A percentile compares a stretch with the other conserved stretches of the same genome.
These are phyloP conservation scores for Lanistes nyassanus DNA, from an alignment of 1,140 invertebrate species.

Conservation along the genomic window DNA sequence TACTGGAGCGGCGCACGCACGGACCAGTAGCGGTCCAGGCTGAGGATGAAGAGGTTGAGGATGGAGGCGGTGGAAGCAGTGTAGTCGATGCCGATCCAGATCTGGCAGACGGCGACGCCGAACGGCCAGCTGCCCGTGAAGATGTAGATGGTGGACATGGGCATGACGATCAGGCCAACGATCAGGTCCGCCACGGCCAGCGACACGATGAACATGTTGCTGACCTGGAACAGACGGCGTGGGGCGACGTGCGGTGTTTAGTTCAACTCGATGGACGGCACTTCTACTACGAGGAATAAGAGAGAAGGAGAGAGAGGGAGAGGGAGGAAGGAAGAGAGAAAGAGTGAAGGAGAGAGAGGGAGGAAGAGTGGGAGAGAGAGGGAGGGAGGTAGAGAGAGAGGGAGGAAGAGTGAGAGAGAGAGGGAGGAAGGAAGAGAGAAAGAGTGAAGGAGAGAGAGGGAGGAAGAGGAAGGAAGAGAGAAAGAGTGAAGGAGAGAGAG, in stretches of 20 bases:
- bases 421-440: background rate
- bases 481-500: conserved; percentile 17
- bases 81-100: conserved; percentile 71
- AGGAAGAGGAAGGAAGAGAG: conserved; percentile 4
- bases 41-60: conserved; percentile 72
- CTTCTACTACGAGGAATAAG: no score
- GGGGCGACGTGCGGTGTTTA: no score
- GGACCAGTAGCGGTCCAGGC: conserved; percentile 68
- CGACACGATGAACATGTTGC: conserved; percentile 76
- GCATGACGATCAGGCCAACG: conserved; percentile 75
- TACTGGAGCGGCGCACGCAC: conserved; percentile 74
- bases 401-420: conserved; percentile 4
- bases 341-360: conserved; percentile 10
- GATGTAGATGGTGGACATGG: conserved; percentile 73
- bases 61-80: conserved; percentile 76
- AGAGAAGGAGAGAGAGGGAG: conserved; percentile 24
- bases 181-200: conserved; percentile 75
- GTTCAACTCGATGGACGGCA: no score
- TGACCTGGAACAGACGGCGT: conserved; percentile 70
- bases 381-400: background rate
- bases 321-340: conserved; percentile 18
- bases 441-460: background rate
- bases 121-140: conserved; percentile 73
- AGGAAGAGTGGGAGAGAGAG: conserved; percentile 9
- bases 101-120: conserved; percentile 70